Base-by-base conservation (phyloP, 2,113 vertebrate species). In the Malaclemys terrapin region DNA sequence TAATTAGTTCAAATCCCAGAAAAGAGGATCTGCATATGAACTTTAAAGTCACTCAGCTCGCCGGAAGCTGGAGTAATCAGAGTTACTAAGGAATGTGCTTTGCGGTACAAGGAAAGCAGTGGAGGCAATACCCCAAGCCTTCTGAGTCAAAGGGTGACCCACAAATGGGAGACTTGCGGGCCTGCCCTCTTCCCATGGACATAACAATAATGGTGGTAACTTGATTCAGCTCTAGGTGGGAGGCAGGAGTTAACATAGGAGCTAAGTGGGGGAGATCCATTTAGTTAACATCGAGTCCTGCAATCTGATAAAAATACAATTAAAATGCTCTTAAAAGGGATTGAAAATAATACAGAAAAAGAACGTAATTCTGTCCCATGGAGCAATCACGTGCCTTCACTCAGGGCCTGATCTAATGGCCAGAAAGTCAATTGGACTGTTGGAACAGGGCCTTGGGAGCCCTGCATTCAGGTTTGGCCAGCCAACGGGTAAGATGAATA, bases 241-340 rank as follows among this genome's bases (percentile, higher is more conserved):
- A 96, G 82, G 88, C 90, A 82, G 80, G 42, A 91, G 47, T 80
- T 90, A 90, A 86, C 62, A 12, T 45, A 4, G 11, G 38, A 13
- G 8, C 38, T 24, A 76, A 24, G 38, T 38, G 89, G 22, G 80
- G 84, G 52, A 89, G 76, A 75, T 93, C 96, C 93, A 91, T 94
- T 96, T 96, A 96, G 95, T 82, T 82, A 96, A 76, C 50, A 11
- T 35, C 85, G 59, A 79, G 93, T 96, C 90, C 84, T 96, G 59
- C 86, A 82, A 80, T 92, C 93, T 88, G 83, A 53, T 97, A 20
- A 1, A 85, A 50, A 76, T 42, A 75, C n/a, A 76, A 45, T 89
- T 52, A 89, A 88, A 92, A 53, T 90, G 38, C 90, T 93, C 90
- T 87, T 91, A 92, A 92, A 96, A 95, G 84, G 38, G 82, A 83